These are phyloP conservation scores for Ageneiosus marmoratus DNA, from an alignment of 2,113 vertebrate species.

Conservation along the genomic window DNA sequence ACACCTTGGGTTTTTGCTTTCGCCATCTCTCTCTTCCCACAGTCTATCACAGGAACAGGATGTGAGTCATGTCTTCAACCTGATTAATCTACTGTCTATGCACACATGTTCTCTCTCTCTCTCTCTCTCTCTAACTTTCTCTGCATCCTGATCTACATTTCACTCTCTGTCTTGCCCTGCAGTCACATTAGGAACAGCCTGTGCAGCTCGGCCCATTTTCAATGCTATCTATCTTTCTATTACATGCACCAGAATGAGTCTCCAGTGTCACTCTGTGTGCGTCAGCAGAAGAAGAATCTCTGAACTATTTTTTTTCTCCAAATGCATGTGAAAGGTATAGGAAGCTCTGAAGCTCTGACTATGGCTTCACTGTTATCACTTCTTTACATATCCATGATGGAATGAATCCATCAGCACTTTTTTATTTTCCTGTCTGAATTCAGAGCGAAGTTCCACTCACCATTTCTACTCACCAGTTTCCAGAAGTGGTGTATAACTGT, in stretches of 20 bases:
- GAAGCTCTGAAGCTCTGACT: neutral
- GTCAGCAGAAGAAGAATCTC: slow-evolving; percentile 12
- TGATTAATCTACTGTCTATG: neutral
- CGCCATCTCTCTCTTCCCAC: neutral
- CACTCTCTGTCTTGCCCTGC: neutral
- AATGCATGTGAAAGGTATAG: slow-evolving; percentile 1
- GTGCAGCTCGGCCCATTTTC: neutral
- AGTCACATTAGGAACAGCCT: neutral
- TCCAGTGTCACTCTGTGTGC: neutral
- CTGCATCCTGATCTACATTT: slow-evolving; percentile 12
- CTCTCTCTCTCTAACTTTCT: neutral
- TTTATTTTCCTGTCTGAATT: neutral
- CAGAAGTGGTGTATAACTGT: neutral
- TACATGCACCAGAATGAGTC: slow-evolving; percentile 41
- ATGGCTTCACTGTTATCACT: neutral
- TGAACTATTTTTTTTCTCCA: neutral
- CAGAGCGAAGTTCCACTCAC: neutral
- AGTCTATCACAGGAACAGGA: neutral
- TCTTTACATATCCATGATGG: neutral
- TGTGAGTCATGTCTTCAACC: neutral
- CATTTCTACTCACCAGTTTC: neutral
- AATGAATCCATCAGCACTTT: slow-evolving; percentile 12
- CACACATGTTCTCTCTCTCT: neutral
- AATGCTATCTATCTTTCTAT: neutral
- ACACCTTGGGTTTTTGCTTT: too few relatives aligned